phyloP scores from a whole-genome alignment of 2,113 vertebrate species.

The Pteronura brasiliensis region DNA sequence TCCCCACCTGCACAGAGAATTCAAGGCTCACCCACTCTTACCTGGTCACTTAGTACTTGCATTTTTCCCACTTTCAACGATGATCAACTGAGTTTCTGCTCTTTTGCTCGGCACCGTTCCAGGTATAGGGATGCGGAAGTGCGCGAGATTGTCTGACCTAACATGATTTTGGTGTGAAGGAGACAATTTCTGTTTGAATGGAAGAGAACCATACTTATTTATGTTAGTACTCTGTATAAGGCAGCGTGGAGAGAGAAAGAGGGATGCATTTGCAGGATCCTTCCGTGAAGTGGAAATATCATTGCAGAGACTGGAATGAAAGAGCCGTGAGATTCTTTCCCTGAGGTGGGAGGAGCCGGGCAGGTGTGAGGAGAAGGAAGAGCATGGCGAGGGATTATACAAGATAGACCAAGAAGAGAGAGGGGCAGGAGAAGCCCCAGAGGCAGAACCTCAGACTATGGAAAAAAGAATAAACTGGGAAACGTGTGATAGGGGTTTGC shows the following conservation, averaged over 20 bases:
- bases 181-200: not conserved
- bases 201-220: not conserved
- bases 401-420: not conserved
- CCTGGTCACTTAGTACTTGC: not conserved
- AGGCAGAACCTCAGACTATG: accelerated
- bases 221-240: not conserved
- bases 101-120: not conserved
- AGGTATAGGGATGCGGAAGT: not conserved
- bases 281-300: not conserved
- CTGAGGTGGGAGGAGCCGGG: not conserved
- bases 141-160: not conserved
- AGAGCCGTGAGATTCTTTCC: not conserved
- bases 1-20: not conserved
- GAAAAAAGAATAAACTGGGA: not conserved
- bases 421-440: not conserved
- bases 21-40: not conserved
- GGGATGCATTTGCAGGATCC: not conserved
- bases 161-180: not conserved
- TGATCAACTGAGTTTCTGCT: not conserved
- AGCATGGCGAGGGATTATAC: accelerated
- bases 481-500: not conserved
- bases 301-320: not conserved
- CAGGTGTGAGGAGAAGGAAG: not conserved
- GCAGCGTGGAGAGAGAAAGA: not conserved
- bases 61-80: not conserved